Percentiles rank a stretch among this genome's conserved stretches.
phyloP scores from a whole-genome alignment of 1,140 invertebrate species.

The Cotesia chilonis region DNA sequence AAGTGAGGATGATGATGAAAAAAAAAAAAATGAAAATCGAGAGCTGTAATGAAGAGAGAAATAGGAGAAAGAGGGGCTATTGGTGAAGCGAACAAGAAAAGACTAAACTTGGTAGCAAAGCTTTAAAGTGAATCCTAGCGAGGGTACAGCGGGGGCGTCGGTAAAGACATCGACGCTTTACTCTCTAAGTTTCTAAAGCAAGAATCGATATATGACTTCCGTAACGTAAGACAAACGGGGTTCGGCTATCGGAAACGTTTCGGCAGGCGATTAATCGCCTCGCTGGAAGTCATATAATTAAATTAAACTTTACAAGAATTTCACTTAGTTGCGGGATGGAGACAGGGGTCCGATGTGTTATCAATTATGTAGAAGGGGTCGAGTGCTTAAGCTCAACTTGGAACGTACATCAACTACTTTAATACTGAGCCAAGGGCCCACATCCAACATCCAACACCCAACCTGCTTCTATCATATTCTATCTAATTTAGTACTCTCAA shows the following conservation, averaged over 20 bases:
- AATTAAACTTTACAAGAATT: conserved; percentile 57
- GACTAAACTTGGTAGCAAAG: too few relatives aligned
- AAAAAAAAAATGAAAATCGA: too few relatives aligned
- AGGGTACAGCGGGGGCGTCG: neutral
- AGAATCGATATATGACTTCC: conserved; percentile 36
- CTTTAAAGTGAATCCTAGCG: neutral
- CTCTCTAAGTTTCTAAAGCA: conserved; percentile 20
- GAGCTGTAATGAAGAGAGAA: too few relatives aligned
- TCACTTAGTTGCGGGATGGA: conserved; percentile 46
- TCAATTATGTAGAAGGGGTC: conserved; percentile 42
- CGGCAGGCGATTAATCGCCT: conserved; percentile 49
- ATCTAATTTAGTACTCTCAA: too few relatives aligned
- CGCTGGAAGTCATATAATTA: conserved; percentile 49
- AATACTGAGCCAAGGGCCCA: too few relatives aligned
- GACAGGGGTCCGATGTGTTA: conserved; percentile 51
- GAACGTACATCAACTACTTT: neutral
- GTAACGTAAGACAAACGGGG: conserved; percentile 36
- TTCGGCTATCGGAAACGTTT: conserved; percentile 35
- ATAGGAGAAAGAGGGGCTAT: too few relatives aligned
- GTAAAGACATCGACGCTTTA: conserved; percentile 9
- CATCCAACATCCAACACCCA: too few relatives aligned
- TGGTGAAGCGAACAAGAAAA: too few relatives aligned
- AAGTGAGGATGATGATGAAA: too few relatives aligned
- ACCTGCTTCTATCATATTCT: too few relatives aligned
- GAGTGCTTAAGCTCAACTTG: neutral